Percentiles rank a stretch among this genome's conserved stretches.
Evolutionary conservation across 1,140 invertebrate genomes (phyloP).

Genomic region (Cyclargus thomasi): DNA sequence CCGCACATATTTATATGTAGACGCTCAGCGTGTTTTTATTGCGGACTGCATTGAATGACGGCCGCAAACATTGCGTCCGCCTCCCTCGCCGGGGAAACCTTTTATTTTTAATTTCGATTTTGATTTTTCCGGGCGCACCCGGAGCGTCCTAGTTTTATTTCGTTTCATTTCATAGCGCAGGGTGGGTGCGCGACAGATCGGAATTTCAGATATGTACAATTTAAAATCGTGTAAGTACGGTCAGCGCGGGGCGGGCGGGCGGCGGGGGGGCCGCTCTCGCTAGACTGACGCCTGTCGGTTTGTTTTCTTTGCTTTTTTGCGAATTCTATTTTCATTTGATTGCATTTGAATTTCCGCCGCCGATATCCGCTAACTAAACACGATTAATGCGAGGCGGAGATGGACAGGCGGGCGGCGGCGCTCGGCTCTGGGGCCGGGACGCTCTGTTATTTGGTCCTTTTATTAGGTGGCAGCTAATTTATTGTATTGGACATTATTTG

Average conservation of each 20-base stretch:
- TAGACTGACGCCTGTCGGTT: constrained; percentile 73
- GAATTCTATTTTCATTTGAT: constrained; percentile 76
- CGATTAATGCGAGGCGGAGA: constrained; percentile 74
- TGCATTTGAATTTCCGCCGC: constrained; percentile 76
- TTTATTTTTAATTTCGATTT: constrained; percentile 75
- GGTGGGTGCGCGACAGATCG: constrained; percentile 72
- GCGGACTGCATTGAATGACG: constrained; percentile 68
- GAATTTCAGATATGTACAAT: constrained; percentile 76
- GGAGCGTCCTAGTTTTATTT: constrained; percentile 71
- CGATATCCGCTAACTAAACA: constrained; percentile 77
- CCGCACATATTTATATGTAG: constrained; percentile 71
- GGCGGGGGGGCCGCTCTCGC: constrained; percentile 47
- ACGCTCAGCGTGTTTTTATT: constrained; percentile 67
- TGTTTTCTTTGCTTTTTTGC: constrained; percentile 72
- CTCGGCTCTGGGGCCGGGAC: constrained; percentile 33
- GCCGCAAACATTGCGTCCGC: constrained; percentile 71
- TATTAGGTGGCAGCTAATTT: constrained; percentile 69
- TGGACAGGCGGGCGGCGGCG: constrained; percentile 53
- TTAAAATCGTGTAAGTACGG: constrained; percentile 76
- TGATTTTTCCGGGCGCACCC: constrained; percentile 68
- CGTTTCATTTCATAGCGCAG: constrained; percentile 74
- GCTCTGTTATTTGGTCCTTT: constrained; percentile 63
- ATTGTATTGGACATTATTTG: constrained; percentile 33
- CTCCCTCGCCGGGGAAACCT: constrained; percentile 61
- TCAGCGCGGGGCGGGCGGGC: constrained; percentile 54